phyloP scores from a whole-genome alignment of 1,140 invertebrate species.

The Brachionus angularis region DNA sequence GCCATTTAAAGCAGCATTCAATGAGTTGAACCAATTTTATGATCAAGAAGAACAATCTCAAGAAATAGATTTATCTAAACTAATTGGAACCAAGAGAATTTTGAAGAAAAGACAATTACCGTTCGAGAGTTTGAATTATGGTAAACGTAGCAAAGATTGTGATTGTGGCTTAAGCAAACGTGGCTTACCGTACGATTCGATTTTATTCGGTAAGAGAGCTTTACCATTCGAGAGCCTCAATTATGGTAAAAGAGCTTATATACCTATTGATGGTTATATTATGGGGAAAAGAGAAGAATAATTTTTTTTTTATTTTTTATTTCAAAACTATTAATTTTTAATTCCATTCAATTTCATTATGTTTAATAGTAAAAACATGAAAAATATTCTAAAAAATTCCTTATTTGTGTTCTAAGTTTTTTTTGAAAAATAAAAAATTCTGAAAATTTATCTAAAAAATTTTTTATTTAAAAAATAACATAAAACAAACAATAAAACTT shows the following conservation, averaged over 20 bases:
- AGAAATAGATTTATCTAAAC: neutral
- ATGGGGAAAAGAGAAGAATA: conserved; percentile 43
- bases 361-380: neutral
- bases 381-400: neutral
- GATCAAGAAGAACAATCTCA: neutral
- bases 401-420: too few relatives aligned
- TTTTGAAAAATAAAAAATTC: too few relatives aligned
- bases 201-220: conserved; percentile 34
- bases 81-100: conserved; percentile 5
- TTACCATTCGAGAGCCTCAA: conserved; percentile 28
- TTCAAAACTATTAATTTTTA: neutral
- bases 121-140: conserved; percentile 7
- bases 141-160: conserved; percentile 29
- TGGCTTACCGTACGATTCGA: conserved; percentile 8
- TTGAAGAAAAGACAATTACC: conserved; percentile 28
- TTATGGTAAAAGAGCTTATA: conserved; percentile 34
- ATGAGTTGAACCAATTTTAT: conserved; percentile 1
- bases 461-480: too few relatives aligned
- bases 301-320: neutral
- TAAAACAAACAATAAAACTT: too few relatives aligned
- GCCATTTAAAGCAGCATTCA: conserved; percentile 25
- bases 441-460: too few relatives aligned
- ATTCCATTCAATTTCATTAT: conserved; percentile 3
- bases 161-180: conserved; percentile 13
- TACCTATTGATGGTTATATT: conserved; percentile 42